Evolutionary conservation across 2,797 vertebrate genomes (phyloP).

Genomic region (Karalla daura): DNA sequence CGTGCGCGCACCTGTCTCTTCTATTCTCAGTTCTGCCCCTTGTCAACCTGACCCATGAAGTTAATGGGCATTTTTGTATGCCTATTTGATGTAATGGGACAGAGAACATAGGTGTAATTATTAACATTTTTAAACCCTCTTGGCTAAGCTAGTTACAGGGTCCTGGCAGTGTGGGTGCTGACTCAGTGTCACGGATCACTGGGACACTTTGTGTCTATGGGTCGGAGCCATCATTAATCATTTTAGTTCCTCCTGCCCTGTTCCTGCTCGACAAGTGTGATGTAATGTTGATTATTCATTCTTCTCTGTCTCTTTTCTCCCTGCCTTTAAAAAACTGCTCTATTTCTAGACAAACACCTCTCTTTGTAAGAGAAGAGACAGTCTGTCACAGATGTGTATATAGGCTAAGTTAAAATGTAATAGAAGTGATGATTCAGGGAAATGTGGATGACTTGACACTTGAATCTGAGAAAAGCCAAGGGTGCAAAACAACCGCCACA

Average conservation of each 20-base stretch:
- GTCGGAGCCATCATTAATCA: neutral
- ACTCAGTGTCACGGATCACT: neutral
- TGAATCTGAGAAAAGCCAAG: too few species aligned
- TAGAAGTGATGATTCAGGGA: too few species aligned
- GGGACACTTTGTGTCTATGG: neutral
- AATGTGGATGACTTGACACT: too few species aligned
- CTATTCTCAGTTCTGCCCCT: conserved; percentile 13
- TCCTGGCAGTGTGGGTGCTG: neutral
- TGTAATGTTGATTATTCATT: neutral
- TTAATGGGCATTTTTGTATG: neutral
- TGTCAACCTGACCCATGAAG: conserved; percentile 18
- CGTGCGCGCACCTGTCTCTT: neutral
- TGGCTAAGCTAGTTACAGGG: neutral
- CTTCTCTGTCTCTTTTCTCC: neutral
- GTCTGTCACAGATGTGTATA: too few species aligned
- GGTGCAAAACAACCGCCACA: too few species aligned
- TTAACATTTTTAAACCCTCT: neutral
- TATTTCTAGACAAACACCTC: too few species aligned
- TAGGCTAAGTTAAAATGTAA: too few species aligned
- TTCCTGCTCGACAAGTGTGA: neutral
- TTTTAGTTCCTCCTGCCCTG: neutral
- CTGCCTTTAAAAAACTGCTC: too few species aligned
- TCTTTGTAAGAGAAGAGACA: too few species aligned
- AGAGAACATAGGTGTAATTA: neutral
- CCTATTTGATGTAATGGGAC: neutral